phyloP scores from a whole-genome alignment of 2,888 invertebrate genomes.

The Ophraella communa region DNA sequence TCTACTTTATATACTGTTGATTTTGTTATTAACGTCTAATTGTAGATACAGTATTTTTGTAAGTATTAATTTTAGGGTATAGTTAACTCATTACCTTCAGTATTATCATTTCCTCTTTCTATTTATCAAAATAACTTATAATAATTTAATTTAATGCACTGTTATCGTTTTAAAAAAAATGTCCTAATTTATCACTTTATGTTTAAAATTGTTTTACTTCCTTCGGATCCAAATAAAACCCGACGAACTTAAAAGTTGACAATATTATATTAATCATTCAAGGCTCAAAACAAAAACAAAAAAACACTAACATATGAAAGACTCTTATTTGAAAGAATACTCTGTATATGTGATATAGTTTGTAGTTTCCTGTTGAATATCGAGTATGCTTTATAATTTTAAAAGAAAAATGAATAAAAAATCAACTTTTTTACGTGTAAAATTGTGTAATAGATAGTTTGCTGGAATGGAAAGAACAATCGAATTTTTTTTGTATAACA shows the following conservation, averaged over 20 bases:
- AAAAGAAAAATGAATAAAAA: conserved; percentile 31
- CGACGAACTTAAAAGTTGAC: conserved; percentile 42
- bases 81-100: background rate
- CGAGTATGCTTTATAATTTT: conserved; percentile 41
- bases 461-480: conserved; percentile 13
- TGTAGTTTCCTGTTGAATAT: conserved; percentile 48
- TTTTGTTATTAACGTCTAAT: too few relatives aligned
- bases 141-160: too few relatives aligned
- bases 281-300: too few relatives aligned
- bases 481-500: background rate
- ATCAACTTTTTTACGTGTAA: conserved; percentile 28
- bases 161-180: too few relatives aligned
- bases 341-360: conserved; percentile 54
- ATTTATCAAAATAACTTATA: background rate
- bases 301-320: conserved; percentile 41
- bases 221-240: conserved; percentile 7
- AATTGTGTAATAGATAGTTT: conserved; percentile 17
- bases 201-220: background rate
- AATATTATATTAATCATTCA: conserved; percentile 47
- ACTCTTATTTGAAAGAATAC: conserved; percentile 49
- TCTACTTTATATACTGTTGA: too few relatives aligned
- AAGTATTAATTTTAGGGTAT: background rate
- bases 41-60: background rate
- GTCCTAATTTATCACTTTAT: background rate
- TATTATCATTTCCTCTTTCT: background rate